Percentiles rank a stretch among this genome's conserved stretches.
phyloP scores from a whole-genome alignment of 1,140 invertebrate genomes.

The Drosophila ogumai region DNA sequence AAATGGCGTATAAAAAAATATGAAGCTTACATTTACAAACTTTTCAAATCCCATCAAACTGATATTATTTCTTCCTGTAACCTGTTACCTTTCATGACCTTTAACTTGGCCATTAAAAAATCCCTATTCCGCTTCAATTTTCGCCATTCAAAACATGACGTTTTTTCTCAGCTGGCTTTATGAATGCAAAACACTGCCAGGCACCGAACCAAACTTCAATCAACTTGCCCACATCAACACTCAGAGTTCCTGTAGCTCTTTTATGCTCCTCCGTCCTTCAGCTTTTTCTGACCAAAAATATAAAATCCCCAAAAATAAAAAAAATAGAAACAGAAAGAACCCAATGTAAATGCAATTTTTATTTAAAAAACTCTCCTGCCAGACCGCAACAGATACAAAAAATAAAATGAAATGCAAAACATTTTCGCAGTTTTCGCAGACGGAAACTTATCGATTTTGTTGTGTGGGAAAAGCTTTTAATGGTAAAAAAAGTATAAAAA shows the following conservation, averaged over 20 bases:
- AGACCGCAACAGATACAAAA: constrained; percentile 24
- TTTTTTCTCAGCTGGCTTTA: constrained; percentile 15
- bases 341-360: constrained; percentile 23
- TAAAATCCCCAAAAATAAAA: constrained; percentile 2
- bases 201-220: constrained; percentile 22
- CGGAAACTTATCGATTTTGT: constrained; percentile 56
- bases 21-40: not conserved
- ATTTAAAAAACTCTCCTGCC: constrained; percentile 32
- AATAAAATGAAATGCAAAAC: constrained; percentile 21
- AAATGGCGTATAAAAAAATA: constrained; percentile 1
- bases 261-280: not conserved
- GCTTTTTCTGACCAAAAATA: constrained; percentile 23
- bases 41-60: not conserved
- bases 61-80: constrained; percentile 1
- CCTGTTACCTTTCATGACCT: not conserved
- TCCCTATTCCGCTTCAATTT: constrained; percentile 20
- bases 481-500: constrained; percentile 52
- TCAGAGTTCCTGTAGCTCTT: constrained; percentile 4
- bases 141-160: constrained; percentile 6
- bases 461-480: constrained; percentile 67
- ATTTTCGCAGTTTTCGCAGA: constrained; percentile 35
- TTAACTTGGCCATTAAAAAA: constrained; percentile 19
- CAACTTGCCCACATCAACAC: constrained; percentile 5
- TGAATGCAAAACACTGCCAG: constrained; percentile 25
- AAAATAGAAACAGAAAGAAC: not conserved